Percentiles rank a stretch among this genome's conserved stretches.
Evolutionary conservation across 2,113 vertebrate species (phyloP).

Genomic region (Cettia cetti): DNA sequence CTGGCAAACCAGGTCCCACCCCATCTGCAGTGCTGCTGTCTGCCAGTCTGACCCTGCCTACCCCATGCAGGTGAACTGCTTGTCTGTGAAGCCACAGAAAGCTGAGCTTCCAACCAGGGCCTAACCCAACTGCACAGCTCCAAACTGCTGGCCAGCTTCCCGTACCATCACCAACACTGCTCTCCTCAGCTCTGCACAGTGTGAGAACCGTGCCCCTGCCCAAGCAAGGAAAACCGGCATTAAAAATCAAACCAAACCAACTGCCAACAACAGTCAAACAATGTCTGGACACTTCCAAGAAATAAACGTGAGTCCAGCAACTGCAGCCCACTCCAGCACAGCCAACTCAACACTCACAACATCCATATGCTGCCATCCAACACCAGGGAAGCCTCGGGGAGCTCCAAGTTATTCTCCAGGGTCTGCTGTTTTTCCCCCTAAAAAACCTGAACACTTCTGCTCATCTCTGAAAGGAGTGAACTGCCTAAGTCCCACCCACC

Average conservation of each 20-base stretch:
- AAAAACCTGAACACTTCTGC: not conserved
- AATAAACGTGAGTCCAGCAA: not conserved
- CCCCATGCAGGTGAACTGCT: not conserved
- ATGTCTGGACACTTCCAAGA: not conserved
- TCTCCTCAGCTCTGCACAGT: fast-evolving
- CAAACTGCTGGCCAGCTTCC: fast-evolving
- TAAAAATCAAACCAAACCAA: not conserved
- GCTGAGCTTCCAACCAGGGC: not conserved
- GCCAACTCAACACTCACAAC: fast-evolving
- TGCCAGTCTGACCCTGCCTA: not conserved
- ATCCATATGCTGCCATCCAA: fast-evolving
- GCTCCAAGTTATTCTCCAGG: not conserved
- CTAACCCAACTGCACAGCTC: fast-evolving
- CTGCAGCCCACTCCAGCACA: not conserved
- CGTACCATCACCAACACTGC: not conserved
- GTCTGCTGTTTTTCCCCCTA: not conserved
- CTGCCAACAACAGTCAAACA: not conserved
- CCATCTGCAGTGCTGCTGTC: not conserved
- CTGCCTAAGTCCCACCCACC: fast-evolving
- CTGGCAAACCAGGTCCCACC: not conserved
- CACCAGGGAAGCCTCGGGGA: not conserved
- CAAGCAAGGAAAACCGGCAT: not conserved
- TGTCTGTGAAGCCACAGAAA: fast-evolving
- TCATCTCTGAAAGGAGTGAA: not conserved
- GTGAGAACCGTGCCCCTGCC: not conserved